These are phyloP conservation scores for Alosa sapidissima DNA, from an alignment of 2,797 vertebrate genomes.

Conservation along the genomic window DNA sequence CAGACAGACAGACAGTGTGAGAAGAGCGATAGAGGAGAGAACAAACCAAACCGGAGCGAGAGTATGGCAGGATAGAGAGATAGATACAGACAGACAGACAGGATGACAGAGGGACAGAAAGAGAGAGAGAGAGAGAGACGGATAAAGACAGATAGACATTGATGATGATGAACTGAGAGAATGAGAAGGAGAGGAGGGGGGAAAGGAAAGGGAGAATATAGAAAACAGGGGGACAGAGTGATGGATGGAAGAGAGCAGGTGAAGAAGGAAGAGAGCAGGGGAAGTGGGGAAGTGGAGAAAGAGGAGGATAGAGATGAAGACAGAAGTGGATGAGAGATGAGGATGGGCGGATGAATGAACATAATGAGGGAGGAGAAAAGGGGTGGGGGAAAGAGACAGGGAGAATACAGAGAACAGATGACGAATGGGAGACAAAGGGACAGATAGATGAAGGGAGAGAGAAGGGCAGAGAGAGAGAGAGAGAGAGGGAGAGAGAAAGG, in stretches of 20 bases:
- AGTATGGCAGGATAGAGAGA: background rate
- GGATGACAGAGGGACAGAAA: background rate
- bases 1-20: background rate
- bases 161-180: conserved; percentile 24
- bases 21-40: background rate
- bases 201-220: background rate
- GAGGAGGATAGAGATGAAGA: background rate
- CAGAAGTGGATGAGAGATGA: background rate
- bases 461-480: background rate
- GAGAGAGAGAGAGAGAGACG: background rate
- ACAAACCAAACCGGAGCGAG: background rate
- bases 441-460: conserved; percentile 12
- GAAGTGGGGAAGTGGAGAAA: background rate
- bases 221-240: background rate
- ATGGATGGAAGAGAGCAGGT: background rate
- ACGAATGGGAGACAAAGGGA: background rate
- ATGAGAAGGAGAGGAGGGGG: background rate
- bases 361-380: background rate
- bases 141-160: conserved; percentile 34
- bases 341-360: background rate
- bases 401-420: background rate
- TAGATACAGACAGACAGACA: background rate
- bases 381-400: background rate
- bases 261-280: background rate
- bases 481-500: background rate